Evolutionary conservation across 2,888 invertebrate genomes (phyloP).

Genomic region (Ditylenchus weischeri): DNA sequence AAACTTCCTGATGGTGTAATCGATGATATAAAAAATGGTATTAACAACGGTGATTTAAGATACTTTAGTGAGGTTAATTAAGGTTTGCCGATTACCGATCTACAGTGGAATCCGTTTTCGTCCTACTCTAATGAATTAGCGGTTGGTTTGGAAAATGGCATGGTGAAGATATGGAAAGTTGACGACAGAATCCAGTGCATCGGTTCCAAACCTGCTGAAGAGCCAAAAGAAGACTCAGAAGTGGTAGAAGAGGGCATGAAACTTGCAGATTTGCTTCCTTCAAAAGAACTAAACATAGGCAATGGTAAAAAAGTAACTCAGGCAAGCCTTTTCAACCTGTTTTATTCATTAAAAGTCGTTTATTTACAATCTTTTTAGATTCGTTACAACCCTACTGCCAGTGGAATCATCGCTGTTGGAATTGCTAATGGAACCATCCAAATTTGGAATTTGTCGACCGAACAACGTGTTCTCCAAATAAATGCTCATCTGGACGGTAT

Average conservation of each 20-base stretch:
- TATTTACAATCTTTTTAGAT: neutral
- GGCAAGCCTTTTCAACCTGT: conserved; percentile 2
- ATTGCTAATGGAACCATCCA: conserved; percentile 70
- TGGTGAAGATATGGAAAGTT: conserved; percentile 76
- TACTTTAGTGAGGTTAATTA: no score
- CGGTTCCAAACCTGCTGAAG: neutral
- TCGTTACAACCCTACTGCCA: conserved; percentile 72
- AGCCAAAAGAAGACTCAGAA: conserved; percentile 31
- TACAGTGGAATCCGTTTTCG: conserved; percentile 90
- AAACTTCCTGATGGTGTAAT: conserved; percentile 77
- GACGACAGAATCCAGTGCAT: conserved; percentile 64
- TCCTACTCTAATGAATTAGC: conserved; percentile 69
- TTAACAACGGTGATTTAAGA: no score
- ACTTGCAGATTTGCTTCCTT: conserved; percentile 6
- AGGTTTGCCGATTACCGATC: conserved; percentile 70
- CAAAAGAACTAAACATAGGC: conserved; percentile 31
- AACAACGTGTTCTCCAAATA: conserved; percentile 14
- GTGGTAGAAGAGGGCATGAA: conserved; percentile 21
- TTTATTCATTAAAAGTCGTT: no score
- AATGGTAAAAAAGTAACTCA: conserved; percentile 41
- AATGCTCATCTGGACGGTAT: conserved; percentile 59
- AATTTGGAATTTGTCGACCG: conserved; percentile 24
- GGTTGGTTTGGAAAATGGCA: conserved; percentile 79
- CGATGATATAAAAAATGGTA: conserved; percentile 81
- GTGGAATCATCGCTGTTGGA: conserved; percentile 79